Evolutionary conservation across 2,888 invertebrate genomes (phyloP), one percentile per base, ranked within the genome.

Genomic region (Cataglyphis albicans): DNA sequence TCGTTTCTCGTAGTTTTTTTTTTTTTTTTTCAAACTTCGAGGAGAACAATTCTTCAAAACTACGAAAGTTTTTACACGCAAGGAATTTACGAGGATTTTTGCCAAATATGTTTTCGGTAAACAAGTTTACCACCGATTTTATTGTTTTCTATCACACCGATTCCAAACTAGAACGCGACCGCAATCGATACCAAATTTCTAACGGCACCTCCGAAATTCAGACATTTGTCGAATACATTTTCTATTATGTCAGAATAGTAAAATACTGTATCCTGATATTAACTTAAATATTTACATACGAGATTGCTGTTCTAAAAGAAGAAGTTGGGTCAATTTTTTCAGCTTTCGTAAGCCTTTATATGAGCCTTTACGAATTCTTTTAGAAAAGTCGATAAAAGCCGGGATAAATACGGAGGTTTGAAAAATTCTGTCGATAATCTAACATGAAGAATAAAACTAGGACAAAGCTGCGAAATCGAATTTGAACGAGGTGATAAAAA

Each of bases 381-480:
- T 35, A 55, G 15, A 52, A 41, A 29, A 29, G 15, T 52, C 25
- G 18, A 25, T 55, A 55, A 65, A 76, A 65, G 18, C 9, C 44
- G 9, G 10, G 35, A 32, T n/a, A 12, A 35, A 12, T 15, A 1
- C n/a, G 1, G 38, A 38, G 38, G 55, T 2, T 38, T 65, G 41
- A 76, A 38, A 67, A 76, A 67, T 67, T 76, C 10, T 29, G n/a
- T 38, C 18, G n/a, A n/a, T 57, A 57, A 29, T 65, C 55, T 32
- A 38, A 75, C 65, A 15, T 76, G 10, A 38, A 52, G n/a, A 29
- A 29, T n/a, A 38, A 76, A 76, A 76, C 63, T 65, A 35, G 32
- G 44, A 70, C 67, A 32, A 63, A 70, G 41, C 18, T 59, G 68
- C 44, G 55, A 81, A 88, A 85, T 84, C 78, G 68, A 84, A 81